These are phyloP conservation scores for Parazoanthus darwini DNA, from an alignment of 92 coral and sea anemone species.

Conservation along the genomic window DNA sequence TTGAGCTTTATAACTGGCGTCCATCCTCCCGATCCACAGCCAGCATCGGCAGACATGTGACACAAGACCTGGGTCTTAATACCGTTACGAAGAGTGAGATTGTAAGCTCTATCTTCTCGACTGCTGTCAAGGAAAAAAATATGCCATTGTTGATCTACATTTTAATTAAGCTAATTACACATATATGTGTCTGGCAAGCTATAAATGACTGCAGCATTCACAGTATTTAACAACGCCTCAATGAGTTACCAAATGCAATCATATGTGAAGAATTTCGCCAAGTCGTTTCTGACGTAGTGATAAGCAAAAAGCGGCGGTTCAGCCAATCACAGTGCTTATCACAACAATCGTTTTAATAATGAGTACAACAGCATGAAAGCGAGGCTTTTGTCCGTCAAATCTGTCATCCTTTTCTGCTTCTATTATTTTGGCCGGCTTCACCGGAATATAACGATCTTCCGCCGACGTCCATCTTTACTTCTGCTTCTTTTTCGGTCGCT, in stretches of 20 bases:
- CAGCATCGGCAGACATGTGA: not conserved
- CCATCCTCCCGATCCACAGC: slow-evolving; percentile 16
- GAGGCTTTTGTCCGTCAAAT: no score
- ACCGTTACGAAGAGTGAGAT: not conserved
- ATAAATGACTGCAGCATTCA: not conserved
- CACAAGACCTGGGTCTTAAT: not conserved
- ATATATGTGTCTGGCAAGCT: not conserved
- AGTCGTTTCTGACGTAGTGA: no score
- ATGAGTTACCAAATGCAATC: not conserved
- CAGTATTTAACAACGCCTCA: not conserved
- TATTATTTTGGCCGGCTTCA: no score
- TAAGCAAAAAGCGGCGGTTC: no score
- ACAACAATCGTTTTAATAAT: no score
- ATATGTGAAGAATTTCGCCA: not conserved
- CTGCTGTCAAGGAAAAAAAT: not conserved
- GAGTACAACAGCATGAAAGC: no score
- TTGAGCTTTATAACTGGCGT: not conserved
- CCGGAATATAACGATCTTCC: not conserved
- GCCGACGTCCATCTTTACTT: not conserved
- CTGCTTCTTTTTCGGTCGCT: not conserved
- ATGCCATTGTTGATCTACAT: not conserved
- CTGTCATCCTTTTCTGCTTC: no score
- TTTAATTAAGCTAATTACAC: not conserved
- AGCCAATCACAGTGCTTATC: no score
- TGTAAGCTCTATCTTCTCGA: not conserved